phyloP scores from a whole-genome alignment of 2,888 invertebrate species.

The Carpatolechia fugitivella region DNA sequence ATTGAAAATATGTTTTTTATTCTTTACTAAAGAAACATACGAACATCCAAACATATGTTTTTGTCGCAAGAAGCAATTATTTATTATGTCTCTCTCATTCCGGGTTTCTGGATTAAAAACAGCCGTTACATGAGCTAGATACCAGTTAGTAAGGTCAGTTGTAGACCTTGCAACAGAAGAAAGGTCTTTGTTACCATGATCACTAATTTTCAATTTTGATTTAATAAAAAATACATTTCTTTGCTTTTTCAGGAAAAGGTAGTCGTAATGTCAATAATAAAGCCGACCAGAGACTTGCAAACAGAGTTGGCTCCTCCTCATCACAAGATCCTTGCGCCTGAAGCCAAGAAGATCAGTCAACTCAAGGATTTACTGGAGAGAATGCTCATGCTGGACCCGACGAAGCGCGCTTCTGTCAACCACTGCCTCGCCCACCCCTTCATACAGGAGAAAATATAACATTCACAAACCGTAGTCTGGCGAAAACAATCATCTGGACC shows the following conservation, averaged over 20 bases:
- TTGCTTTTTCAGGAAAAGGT: slow-evolving; percentile 90
- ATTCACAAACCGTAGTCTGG: no score
- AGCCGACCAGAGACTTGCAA: slow-evolving; percentile 90
- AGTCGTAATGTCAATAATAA: slow-evolving; percentile 95
- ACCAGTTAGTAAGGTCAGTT: no score
- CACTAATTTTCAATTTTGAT: neutral
- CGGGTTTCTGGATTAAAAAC: no score
- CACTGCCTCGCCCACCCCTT: slow-evolving; percentile 96
- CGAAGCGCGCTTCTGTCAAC: slow-evolving; percentile 95
- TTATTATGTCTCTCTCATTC: no score
- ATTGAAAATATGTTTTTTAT: no score
- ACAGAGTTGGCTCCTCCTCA: slow-evolving; percentile 91
- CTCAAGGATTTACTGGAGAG: slow-evolving; percentile 95
- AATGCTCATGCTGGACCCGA: slow-evolving; percentile 94
- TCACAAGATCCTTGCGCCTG: slow-evolving; percentile 92
- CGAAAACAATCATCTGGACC: neutral
- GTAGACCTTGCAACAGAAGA: no score
- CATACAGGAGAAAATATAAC: slow-evolving; percentile 94
- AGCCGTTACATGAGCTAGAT: no score
- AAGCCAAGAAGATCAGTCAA: slow-evolving; percentile 94
- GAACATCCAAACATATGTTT: no score
- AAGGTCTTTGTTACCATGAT: no score
- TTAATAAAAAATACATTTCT: neutral
- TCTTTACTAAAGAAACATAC: no score
- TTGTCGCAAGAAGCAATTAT: no score